Base-by-base conservation (phyloP, 1,140 invertebrate species). In the Panagrolaimus sp. region DNA sequence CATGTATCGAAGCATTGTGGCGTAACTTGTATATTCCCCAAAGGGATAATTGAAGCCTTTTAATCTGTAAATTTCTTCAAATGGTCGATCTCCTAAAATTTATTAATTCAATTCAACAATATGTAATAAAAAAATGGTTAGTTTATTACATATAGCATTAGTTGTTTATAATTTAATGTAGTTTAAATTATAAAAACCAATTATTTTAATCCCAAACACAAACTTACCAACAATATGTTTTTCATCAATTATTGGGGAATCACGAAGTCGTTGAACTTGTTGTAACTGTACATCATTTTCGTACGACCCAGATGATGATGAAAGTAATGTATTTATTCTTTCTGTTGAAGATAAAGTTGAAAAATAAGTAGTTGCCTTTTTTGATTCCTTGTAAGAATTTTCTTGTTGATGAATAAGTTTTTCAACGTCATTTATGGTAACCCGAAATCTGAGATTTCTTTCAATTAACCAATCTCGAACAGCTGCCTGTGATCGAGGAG, bases 11-110 rank as follows among this genome's bases (percentile, higher is more conserved):
- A 81, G 48, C 79, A 81, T 81, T 17, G 72, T 62, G 12, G 71
- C 64, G 28, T 81, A 81, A 45, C 63, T 70, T 1, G 75, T 73
- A 55, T 82, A 82, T 28, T 74, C 71, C 15, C 80, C 80, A 32
- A 83, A 82, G 5, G 76, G 74, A 52, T 83, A 82, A 15, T 76
- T 71, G 24, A 73, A 78, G 17, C 73, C 66, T 26, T 43, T 55
- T 21, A 71, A 21, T 38, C 72, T 67, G 28, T 58, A 52, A 15
- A 64, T 12, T n/a, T 47, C 43, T 45, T 71, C 64, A 71, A 45
- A 71, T 12, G 45, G 32, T 58, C 46, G 24, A 15, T 32, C 55
- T 32, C 52, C 45, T 68, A 21, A 24, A 62, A 17, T 44, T 32
- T 10, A 43, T 0, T 62, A 9, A 43, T 46, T 38, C 68, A 68